Percentiles rank a stretch among this genome's conserved stretches.
Evolutionary conservation across 2,113 vertebrate genomes (phyloP).

Genomic region (Cyprinodon variegatus): DNA sequence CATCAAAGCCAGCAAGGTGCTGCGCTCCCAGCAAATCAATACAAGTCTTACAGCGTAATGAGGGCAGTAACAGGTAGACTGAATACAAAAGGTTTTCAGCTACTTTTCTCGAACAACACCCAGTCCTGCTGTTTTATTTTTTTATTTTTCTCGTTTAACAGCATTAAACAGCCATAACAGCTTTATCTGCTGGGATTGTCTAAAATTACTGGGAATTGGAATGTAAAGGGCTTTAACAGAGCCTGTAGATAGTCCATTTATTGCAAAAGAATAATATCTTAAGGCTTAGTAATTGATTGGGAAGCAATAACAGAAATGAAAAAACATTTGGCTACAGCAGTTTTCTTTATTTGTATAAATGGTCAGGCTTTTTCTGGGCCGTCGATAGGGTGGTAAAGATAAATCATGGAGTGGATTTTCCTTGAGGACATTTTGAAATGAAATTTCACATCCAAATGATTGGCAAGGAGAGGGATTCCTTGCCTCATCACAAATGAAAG

Average conservation of each 20-base stretch:
- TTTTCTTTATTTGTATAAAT: slow-evolving; percentile 19
- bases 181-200: slow-evolving; percentile 1
- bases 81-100: slow-evolving; percentile 41
- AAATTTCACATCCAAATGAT: slow-evolving; percentile 24
- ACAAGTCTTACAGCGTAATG: slow-evolving; percentile 39
- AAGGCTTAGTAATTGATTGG: slow-evolving; percentile 21
- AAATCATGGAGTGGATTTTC: slow-evolving; percentile 26
- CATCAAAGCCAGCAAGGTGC: slow-evolving; percentile 43
- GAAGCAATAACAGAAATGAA: slow-evolving; percentile 8
- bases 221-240: slow-evolving; percentile 13
- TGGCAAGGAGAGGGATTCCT: slow-evolving; percentile 36
- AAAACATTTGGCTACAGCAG: not conserved
- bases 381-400: slow-evolving; percentile 22
- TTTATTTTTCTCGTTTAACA: slow-evolving; percentile 1
- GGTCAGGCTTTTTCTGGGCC: slow-evolving; percentile 6
- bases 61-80: slow-evolving; percentile 35
- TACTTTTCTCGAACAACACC: slow-evolving; percentile 20
- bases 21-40: slow-evolving; percentile 51
- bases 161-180: slow-evolving; percentile 6
- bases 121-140: slow-evolving; percentile 10
- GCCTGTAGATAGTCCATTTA: slow-evolving; percentile 22
- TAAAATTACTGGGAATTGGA: slow-evolving; percentile 20
- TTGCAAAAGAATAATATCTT: slow-evolving; percentile 19
- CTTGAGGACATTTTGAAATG: slow-evolving; percentile 14
- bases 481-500: slow-evolving; percentile 10